A percentile compares a stretch with the other conserved stretches of the same genome.
These are phyloP conservation scores for human (Homo sapiens) DNA, from an alignment of 2,113 vertebrate genomes.

Conservation along the genomic window DNA sequence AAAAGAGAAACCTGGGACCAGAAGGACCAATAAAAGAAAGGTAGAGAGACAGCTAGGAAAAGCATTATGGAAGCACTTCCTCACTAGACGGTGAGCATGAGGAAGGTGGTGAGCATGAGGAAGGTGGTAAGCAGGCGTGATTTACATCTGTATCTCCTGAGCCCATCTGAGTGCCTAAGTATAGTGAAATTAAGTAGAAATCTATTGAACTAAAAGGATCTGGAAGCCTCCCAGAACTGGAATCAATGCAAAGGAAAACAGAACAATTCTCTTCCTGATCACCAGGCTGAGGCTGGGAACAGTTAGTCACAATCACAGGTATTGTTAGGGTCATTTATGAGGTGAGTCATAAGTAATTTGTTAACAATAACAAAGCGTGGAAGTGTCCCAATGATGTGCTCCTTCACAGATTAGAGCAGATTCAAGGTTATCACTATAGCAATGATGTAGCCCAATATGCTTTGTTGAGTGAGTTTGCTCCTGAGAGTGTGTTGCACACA, in stretches of 20 bases:
- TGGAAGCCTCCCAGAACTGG: not conserved
- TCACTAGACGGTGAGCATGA: not conserved
- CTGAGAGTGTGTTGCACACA: not conserved
- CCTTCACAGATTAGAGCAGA: slow-evolving; percentile 9
- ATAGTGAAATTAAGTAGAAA: slow-evolving; percentile 13
- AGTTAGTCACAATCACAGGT: not conserved
- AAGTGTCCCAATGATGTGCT: slow-evolving; percentile 16
- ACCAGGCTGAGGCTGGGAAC: not conserved
- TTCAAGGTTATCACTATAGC: slow-evolving; percentile 53
- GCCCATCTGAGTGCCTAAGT: not conserved
- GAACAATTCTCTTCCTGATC: not conserved
- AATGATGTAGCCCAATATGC: not conserved
- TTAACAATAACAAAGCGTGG: not conserved
- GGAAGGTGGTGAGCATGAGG: not conserved
- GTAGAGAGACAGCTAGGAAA: not conserved
- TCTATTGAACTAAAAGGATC: not conserved
- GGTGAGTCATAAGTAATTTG: slow-evolving; percentile 45
- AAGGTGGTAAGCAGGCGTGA: not conserved
- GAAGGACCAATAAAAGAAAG: not conserved
- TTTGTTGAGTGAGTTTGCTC: not conserved
- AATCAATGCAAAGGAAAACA: slow-evolving; percentile 1
- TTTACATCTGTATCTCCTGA: not conserved
- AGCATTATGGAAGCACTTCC: not conserved
- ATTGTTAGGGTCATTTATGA: slow-evolving; percentile 26
- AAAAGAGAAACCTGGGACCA: not conserved